Evolutionary conservation across 2,888 invertebrate species (phyloP), one percentile per base, ranked within the genome.

Genomic region (Eledone cirrhosa): DNA sequence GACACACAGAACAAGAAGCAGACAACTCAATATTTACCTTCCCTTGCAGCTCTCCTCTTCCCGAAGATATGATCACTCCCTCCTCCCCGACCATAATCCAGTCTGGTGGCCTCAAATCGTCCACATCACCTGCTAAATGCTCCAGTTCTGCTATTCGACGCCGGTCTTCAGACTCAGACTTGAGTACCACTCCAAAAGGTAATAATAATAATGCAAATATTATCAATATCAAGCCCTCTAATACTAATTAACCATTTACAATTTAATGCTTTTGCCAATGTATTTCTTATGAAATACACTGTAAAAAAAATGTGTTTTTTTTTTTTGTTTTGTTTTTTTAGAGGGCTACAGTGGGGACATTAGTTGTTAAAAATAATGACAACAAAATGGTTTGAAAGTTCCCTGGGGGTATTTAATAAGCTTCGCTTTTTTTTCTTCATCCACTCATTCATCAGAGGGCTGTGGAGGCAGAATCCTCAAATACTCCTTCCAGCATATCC

Each of bases 151-250:
- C 27, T 24, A 41, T 77, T 84, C 91, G 80, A 83, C 93, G 97
- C 78, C 92, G 97, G 84, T 97, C 97, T 5, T 97, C 97, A 3
- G 98, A 97, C 91, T 97, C 97, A 0, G 98, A 98, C 91, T 92
- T 97, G 84, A 97, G 95, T 92, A 94, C 96, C 77, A 96, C 97
- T 19, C 96, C 97, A 7, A 97, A 96, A 95, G 97, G 97, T 97
- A 92, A 91, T 22, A 72, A 41, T 72, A 13, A 41, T 41, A 41
- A 41, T 41, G 41, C 41, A 41, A 41, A 8, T 8, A 41, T 41
- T 11, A 41, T 3, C 5, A 41, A 41, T 41, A 41, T 41, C 8
- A 41, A 41, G 5, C 41, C 5, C 41, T 41, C 41, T 41, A 41
- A 41, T 41, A 41, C 41, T 8, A 11, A n/a, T 63, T 63, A 27